Conservation (phyloP, 2,797 vertebrate species). For the Diceros bicornis region DNA sequence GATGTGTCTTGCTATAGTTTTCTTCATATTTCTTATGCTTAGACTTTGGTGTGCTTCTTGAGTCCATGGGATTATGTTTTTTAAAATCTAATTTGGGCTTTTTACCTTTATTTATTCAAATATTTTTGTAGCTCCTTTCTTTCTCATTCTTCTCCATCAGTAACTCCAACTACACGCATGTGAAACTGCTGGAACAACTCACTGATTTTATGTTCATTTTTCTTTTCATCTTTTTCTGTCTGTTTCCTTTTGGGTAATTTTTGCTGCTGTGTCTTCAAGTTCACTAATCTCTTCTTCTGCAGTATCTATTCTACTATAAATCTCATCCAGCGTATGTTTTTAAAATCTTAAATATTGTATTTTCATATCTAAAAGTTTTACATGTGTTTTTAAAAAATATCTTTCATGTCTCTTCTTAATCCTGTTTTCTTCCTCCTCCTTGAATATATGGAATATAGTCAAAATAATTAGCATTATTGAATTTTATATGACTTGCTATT, state of each 20-base stretch:
- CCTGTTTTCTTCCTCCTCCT: too few species aligned
- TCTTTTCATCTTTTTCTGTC: background rate
- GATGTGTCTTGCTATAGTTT: background rate
- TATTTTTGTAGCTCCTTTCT: background rate
- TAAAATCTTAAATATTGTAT: too few species aligned
- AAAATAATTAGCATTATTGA: background rate
- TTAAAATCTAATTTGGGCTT: background rate
- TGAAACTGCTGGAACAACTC: background rate
- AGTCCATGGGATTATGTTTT: background rate
- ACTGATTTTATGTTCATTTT: background rate
- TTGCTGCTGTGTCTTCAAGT: background rate
- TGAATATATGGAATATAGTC: too few species aligned
- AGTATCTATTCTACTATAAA: background rate
- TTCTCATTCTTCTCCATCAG: background rate
- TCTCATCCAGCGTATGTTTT: background rate
- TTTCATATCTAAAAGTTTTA: too few species aligned
- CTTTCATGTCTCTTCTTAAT: too few species aligned
- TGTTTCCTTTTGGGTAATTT: background rate
- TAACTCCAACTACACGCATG: background rate
- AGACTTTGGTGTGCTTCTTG: background rate
- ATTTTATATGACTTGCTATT: background rate
- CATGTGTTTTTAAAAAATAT: too few species aligned
- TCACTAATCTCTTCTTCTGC: background rate
- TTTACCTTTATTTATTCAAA: background rate
- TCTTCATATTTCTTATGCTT: background rate